These are phyloP conservation scores for Periparus ater DNA, from an alignment of 2,797 vertebrate species.

Conservation along the genomic window DNA sequence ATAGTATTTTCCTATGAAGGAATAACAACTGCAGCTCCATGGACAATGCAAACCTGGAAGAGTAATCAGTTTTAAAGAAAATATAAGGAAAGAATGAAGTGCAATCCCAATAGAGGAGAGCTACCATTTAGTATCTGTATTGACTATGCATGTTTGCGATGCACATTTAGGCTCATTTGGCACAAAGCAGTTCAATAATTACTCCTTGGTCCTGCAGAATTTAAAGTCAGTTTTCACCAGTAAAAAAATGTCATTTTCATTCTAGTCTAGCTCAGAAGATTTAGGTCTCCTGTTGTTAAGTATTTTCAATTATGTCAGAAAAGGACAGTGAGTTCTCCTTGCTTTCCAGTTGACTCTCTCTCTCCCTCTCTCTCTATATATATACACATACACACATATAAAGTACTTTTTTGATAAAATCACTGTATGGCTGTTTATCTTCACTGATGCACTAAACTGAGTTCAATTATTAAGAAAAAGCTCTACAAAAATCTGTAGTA, in stretches of 20 bases:
- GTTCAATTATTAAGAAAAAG: neutral
- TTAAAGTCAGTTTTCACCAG: neutral
- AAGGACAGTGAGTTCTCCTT: neutral
- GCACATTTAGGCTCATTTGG: neutral
- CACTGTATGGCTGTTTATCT: neutral
- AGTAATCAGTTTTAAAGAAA: neutral
- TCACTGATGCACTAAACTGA: neutral
- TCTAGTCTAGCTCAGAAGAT: neutral
- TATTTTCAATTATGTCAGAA: neutral
- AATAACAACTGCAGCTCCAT: neutral
- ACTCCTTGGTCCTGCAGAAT: neutral
- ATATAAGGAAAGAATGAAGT: neutral
- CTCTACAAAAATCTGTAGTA: neutral
- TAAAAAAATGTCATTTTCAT: neutral
- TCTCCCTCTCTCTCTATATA: neutral
- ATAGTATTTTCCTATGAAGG: neutral
- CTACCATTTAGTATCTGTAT: neutral
- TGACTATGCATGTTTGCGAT: neutral
- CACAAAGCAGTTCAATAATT: neutral
- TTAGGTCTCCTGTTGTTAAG: neutral
- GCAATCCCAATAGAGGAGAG: neutral
- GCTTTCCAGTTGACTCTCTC: neutral
- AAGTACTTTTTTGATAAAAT: neutral
- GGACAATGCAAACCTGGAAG: neutral
- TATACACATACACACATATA: neutral